Conservation (phyloP, 2,113 vertebrate genomes). For the Grammomys dolichurus region DNA sequence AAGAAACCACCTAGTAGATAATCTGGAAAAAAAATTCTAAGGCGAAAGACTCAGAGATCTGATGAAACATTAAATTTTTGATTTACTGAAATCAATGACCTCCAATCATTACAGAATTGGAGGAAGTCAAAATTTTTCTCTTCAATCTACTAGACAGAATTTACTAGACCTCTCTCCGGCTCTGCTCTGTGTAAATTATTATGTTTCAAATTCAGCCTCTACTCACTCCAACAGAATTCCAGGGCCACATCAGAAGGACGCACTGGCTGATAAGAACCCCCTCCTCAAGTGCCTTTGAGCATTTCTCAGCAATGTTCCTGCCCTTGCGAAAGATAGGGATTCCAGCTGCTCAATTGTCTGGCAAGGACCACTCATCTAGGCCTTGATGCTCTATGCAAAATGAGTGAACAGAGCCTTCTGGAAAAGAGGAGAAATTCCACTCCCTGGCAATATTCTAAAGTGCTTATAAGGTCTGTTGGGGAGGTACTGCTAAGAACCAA, state of each 20-base stretch:
- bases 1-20: not conserved
- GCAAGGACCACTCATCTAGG: not conserved
- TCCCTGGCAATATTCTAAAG: conserved; percentile 10
- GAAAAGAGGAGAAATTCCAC: conserved; percentile 5
- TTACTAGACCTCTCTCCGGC: conserved; percentile 16
- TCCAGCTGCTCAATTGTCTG: conserved; percentile 48
- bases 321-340: conserved; percentile 43
- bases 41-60: not conserved
- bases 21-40: conserved; percentile 51
- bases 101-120: conserved; percentile 15
- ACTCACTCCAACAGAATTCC: conserved; percentile 3
- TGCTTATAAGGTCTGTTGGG: not conserved
- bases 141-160: conserved; percentile 19
- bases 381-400: conserved; percentile 13
- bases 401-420: not conserved
- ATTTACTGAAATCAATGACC: conserved; percentile 47
- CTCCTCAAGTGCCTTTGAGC: not conserved
- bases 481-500: too few relatives aligned
- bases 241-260: not conserved
- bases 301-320: conserved; percentile 33
- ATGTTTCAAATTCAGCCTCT: conserved; percentile 54
- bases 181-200: not conserved
- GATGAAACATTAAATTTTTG: conserved; percentile 4
- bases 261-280: conserved; percentile 4
- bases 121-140: not conserved